Evolutionary conservation across 1,140 invertebrate species (phyloP).

Genomic region (Lethrus apterus): DNA sequence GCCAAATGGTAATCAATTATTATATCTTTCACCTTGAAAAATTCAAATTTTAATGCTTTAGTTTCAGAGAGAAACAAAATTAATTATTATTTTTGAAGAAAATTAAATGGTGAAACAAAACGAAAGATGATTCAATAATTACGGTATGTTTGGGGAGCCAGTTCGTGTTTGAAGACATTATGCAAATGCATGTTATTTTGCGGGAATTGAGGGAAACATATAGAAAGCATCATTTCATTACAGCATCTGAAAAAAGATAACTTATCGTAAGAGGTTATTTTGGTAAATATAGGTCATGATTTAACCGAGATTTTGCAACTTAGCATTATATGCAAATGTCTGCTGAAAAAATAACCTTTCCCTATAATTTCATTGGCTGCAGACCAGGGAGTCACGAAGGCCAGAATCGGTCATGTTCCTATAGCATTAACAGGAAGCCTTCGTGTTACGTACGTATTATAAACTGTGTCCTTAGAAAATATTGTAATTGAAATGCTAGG

Average conservation of each 20-base stretch:
- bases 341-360: constrained; percentile 7
- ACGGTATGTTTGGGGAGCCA: constrained; percentile 3
- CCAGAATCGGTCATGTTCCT: background rate
- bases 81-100: no score
- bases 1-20: no score
- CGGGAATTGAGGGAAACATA: constrained; percentile 7
- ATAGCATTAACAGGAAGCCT: constrained; percentile 5
- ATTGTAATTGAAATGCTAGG: background rate
- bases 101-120: no score
- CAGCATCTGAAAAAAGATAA: constrained; percentile 13
- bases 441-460: background rate
- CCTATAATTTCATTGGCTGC: constrained; percentile 10
- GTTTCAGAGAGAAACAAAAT: no score
- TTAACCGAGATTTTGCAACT: constrained; percentile 14
- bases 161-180: constrained; percentile 16
- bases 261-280: constrained; percentile 7
- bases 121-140: no score
- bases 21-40: no score
- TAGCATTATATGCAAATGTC: constrained; percentile 15
- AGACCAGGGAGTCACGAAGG: constrained; percentile 10
- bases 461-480: background rate
- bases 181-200: constrained; percentile 10
- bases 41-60: no score
- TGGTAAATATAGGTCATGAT: constrained; percentile 17
- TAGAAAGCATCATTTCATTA: constrained; percentile 11